A percentile compares a stretch with the other conserved stretches of the same genome.
These are phyloP conservation scores for Atta colombica DNA, from an alignment of 1,140 invertebrate genomes.

Conservation along the genomic window DNA sequence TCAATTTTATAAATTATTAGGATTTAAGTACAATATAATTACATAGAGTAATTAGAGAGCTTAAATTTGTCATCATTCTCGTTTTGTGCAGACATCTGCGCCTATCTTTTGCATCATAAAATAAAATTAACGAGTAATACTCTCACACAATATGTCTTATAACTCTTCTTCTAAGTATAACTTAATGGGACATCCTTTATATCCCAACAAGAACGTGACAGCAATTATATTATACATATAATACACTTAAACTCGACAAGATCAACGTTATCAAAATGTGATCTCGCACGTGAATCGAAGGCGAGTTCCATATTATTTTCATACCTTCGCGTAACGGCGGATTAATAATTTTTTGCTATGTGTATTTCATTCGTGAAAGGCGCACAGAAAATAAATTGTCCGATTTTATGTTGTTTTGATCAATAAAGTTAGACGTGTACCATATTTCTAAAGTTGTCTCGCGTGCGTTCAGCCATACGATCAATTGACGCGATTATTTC, in stretches of 20 bases:
- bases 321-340: not conserved
- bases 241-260: slow-evolving; percentile 12
- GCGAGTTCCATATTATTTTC: slow-evolving; percentile 11
- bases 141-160: slow-evolving; percentile 51
- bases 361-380: slow-evolving; percentile 1
- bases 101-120: slow-evolving; percentile 11
- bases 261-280: not conserved
- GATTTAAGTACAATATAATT: not conserved
- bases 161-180: slow-evolving; percentile 27
- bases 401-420: slow-evolving; percentile 45
- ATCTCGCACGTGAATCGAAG: not conserved
- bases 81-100: slow-evolving; percentile 4
- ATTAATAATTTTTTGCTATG: slow-evolving; percentile 7
- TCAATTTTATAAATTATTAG: slow-evolving; percentile 6
- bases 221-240: slow-evolving; percentile 13
- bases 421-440: slow-evolving; percentile 29
- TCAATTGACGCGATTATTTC: slow-evolving; percentile 60
- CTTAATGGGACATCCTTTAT: slow-evolving; percentile 35
- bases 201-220: not conserved
- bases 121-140: slow-evolving; percentile 58
- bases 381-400: slow-evolving; percentile 45
- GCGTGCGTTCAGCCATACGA: slow-evolving; percentile 42
- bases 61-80: not conserved
- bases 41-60: not conserved
- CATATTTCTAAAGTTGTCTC: slow-evolving; percentile 43